A percentile compares a stretch with the other conserved stretches of the same genome.
Evolutionary conservation across 2,113 vertebrate species (phyloP).

Genomic region (Sapajus apella): DNA sequence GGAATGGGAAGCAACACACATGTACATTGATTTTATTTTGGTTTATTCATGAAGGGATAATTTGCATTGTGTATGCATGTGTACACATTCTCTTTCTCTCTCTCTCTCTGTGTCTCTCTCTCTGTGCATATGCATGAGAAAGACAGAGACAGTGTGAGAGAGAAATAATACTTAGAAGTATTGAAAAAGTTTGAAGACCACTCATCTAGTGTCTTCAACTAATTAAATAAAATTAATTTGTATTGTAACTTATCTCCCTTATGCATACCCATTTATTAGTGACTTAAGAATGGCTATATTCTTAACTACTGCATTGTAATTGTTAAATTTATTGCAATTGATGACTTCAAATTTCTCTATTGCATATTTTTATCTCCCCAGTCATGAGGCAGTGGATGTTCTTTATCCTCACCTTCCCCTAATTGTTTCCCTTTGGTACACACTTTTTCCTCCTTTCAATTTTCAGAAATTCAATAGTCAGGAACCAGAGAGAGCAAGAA

Average conservation of each 20-base stretch:
- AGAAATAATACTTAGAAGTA: background rate
- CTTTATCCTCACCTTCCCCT: background rate
- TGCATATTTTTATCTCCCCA: background rate
- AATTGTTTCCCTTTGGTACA: background rate
- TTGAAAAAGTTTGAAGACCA: background rate
- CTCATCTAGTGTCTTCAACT: background rate
- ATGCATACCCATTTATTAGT: background rate
- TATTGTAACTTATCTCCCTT: background rate
- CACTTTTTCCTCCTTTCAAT: background rate
- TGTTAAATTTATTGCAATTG: background rate
- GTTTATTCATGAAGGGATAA: background rate
- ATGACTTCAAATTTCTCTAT: background rate
- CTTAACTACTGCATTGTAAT: background rate
- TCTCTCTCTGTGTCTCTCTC: background rate
- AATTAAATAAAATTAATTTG: slow-evolving; percentile 29
- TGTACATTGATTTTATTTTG: background rate
- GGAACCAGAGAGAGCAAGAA: slow-evolving; percentile 30
- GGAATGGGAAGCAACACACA: background rate
- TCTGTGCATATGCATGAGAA: no score
- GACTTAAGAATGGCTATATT: background rate
- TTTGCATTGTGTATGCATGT: background rate
- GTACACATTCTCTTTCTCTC: no score
- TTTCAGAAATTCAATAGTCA: slow-evolving; percentile 36
- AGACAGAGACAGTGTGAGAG: background rate
- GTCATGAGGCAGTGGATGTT: background rate